These are phyloP conservation scores for Antheraea pernyi DNA, from an alignment of 1,140 invertebrate genomes.

Conservation along the genomic window DNA sequence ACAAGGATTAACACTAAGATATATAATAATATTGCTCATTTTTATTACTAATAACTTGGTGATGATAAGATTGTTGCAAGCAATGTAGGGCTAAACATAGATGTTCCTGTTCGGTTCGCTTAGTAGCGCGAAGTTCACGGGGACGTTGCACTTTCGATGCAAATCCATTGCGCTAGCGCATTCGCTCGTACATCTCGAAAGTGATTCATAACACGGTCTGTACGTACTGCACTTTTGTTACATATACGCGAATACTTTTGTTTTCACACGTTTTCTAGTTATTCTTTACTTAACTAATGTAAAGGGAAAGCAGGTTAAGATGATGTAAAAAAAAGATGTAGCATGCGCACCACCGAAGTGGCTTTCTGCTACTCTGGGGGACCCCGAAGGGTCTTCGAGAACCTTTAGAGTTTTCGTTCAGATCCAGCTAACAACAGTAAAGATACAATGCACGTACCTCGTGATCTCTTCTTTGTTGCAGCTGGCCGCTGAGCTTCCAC, in stretches of 20 bases:
- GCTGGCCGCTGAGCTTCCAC: too few relatives aligned
- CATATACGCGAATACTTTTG: background rate
- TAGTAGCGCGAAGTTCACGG: conserved; percentile 66
- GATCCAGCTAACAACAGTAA: too few relatives aligned
- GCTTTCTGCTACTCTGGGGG: too few relatives aligned
- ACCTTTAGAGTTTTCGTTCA: too few relatives aligned
- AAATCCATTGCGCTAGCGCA: conserved; percentile 44
- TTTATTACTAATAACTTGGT: background rate
- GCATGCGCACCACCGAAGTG: too few relatives aligned
- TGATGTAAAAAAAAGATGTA: too few relatives aligned
- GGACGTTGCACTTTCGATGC: conserved; percentile 68
- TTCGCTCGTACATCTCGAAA: conserved; percentile 44
- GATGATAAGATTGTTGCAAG: background rate
- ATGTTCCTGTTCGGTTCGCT: conserved; percentile 42
- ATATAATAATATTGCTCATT: background rate
- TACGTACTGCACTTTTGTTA: conserved; percentile 19
- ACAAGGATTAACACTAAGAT: too few relatives aligned
- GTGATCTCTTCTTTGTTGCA: too few relatives aligned
- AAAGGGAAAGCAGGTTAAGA: background rate
- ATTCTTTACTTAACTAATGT: background rate
- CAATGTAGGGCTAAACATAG: background rate
- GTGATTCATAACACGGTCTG: conserved; percentile 51
- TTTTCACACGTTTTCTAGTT: background rate
- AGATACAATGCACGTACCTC: too few relatives aligned
- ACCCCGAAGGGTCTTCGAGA: too few relatives aligned